phyloP scores from a whole-genome alignment of 2,888 invertebrate genomes.

The Eupithecia vulgata region DNA sequence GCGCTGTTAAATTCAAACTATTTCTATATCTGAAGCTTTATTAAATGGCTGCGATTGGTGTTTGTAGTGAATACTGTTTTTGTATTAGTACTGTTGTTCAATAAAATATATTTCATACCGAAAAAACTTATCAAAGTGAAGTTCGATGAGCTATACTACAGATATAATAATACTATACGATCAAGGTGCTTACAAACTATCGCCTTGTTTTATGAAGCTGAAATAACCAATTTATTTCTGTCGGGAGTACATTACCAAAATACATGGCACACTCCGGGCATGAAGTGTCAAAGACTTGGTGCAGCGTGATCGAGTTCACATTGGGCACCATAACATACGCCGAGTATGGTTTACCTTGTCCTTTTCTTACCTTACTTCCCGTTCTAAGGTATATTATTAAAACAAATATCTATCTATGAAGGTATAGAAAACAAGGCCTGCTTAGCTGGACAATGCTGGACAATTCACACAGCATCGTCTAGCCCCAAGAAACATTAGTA shows the following conservation, averaged over 20 bases:
- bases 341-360: too few relatives aligned
- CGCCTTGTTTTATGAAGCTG: conserved; percentile 59
- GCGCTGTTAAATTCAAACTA: too few relatives aligned
- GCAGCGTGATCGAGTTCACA: too few relatives aligned
- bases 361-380: too few relatives aligned
- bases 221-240: conserved; percentile 60
- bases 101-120: neutral
- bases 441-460: too few relatives aligned
- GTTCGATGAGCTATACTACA: neutral
- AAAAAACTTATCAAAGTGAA: neutral
- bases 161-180: neutral
- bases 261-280: conserved; percentile 65
- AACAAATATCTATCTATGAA: too few relatives aligned
- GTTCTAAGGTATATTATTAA: too few relatives aligned
- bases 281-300: neutral
- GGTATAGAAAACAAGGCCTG: too few relatives aligned
- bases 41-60: too few relatives aligned
- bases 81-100: neutral
- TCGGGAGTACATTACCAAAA: conserved; percentile 62
- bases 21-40: too few relatives aligned
- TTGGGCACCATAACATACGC: conserved; percentile 5
- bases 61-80: neutral
- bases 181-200: conserved; percentile 52
- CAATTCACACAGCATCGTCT: too few relatives aligned
- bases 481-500: too few relatives aligned